Percentiles rank a stretch among this genome's conserved stretches.
Conservation (phyloP, 2,888 invertebrate genomes). For the Pseudococcus longispinus region DNA sequence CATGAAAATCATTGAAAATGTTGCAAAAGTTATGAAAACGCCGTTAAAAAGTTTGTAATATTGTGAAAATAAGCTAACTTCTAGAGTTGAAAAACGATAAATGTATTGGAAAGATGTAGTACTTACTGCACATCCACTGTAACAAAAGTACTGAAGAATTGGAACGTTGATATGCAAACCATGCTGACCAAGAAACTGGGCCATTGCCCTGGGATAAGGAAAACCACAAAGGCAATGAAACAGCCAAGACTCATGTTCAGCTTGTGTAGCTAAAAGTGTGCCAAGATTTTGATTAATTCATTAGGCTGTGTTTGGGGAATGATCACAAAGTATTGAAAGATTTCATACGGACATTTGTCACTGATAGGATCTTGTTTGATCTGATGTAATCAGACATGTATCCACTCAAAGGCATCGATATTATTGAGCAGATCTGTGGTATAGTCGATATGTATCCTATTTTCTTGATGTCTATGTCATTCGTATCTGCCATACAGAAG, state of each 20-base stretch:
- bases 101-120: background rate
- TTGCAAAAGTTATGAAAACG: too few species aligned
- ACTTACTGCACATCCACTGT: slow-evolving; percentile 8
- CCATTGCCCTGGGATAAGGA: background rate
- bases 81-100: background rate
- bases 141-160: background rate
- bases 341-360: background rate
- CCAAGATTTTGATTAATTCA: background rate
- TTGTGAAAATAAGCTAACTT: too few species aligned
- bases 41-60: too few species aligned
- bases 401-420: slow-evolving; percentile 10
- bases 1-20: too few species aligned
- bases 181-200: background rate
- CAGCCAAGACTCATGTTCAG: background rate
- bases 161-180: background rate
- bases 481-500: background rate
- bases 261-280: background rate
- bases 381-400: slow-evolving; percentile 21
- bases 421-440: slow-evolving; percentile 4
- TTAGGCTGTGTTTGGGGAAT: background rate
- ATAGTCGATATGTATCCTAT: background rate
- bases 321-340: background rate
- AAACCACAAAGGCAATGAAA: background rate
- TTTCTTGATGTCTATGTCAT: slow-evolving; percentile 14
- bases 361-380: background rate